phyloP scores from a whole-genome alignment of 2,888 invertebrate species.

The Ctena decussata region DNA sequence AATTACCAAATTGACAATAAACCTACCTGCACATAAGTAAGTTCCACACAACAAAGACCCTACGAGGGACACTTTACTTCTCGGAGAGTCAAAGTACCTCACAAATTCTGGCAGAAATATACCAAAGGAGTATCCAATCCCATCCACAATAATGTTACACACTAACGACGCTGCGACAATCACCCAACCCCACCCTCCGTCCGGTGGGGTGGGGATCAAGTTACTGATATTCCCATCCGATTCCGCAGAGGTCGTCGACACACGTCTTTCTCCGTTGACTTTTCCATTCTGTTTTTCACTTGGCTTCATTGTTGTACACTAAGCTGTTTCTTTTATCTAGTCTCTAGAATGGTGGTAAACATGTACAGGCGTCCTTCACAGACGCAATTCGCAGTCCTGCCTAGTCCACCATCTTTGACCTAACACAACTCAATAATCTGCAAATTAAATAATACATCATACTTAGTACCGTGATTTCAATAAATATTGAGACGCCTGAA shows the following conservation, averaged over 20 bases:
- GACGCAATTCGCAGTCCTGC: background rate
- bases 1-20: background rate
- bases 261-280: background rate
- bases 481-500: no score
- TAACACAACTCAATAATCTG: no score
- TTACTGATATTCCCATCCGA: conserved; percentile 74
- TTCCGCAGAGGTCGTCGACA: conserved; percentile 64
- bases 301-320: background rate
- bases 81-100: conserved; percentile 91
- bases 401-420: background rate
- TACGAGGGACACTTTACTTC: conserved; percentile 93
- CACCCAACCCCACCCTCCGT: conserved; percentile 98
- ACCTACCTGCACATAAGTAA: conserved; percentile 94
- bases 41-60: conserved; percentile 96
- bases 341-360: no score
- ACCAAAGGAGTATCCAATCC: conserved; percentile 96
- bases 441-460: no score
- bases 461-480: no score
- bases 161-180: conserved; percentile 96
- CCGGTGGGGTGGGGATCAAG: conserved; percentile 85
- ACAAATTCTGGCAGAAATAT: conserved; percentile 91
- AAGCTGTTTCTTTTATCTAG: no score
- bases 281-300: conserved; percentile 28
- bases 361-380: background rate
- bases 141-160: conserved; percentile 97